Percentiles rank a stretch among this genome's conserved stretches.
Evolutionary conservation across 1,140 invertebrate species (phyloP).

Genomic region (Drosophila kohkoa): DNA sequence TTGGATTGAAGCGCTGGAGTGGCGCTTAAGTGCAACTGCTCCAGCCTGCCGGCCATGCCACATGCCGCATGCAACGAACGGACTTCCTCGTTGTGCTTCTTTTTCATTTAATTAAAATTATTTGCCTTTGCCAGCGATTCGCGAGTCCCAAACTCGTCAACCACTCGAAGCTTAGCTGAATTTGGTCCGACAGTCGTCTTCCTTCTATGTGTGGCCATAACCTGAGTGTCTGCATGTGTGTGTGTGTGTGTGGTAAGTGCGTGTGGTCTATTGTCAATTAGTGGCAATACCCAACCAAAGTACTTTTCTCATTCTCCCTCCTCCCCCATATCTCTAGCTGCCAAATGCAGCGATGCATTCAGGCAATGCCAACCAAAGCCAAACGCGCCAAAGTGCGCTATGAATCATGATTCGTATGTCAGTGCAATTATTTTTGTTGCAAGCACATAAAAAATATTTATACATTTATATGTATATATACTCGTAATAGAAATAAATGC

Average conservation of each 20-base stretch:
- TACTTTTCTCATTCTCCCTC: not conserved
- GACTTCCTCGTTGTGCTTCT: conserved; percentile 59
- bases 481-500: conserved; percentile 55
- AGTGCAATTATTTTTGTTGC: conserved; percentile 70
- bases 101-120: conserved; percentile 84
- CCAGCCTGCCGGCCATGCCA: conserved; percentile 7
- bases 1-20: conserved; percentile 72
- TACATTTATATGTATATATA: conserved; percentile 3
- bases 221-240: not conserved
- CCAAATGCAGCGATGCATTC: conserved; percentile 73
- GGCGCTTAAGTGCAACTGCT: conserved; percentile 73
- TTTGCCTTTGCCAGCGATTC: conserved; percentile 68
- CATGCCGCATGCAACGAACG: not conserved
- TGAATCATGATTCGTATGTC: conserved; percentile 25
- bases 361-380: conserved; percentile 58
- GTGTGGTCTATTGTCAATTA: conserved; percentile 76
- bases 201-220: conserved; percentile 12
- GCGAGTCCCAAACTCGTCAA: conserved; percentile 26
- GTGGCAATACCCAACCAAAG: conserved; percentile 21
- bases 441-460: conserved; percentile 38
- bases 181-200: conserved; percentile 62
- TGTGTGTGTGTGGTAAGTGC: conserved; percentile 53
- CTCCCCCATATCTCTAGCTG: not conserved
- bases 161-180: conserved; percentile 71
- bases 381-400: conserved; percentile 61